Evolutionary conservation across 35 echinoderm and acorn worm species (phyloP), one percentile per base, ranked within the genome.

Genomic region (Ophioderma brevispina): DNA sequence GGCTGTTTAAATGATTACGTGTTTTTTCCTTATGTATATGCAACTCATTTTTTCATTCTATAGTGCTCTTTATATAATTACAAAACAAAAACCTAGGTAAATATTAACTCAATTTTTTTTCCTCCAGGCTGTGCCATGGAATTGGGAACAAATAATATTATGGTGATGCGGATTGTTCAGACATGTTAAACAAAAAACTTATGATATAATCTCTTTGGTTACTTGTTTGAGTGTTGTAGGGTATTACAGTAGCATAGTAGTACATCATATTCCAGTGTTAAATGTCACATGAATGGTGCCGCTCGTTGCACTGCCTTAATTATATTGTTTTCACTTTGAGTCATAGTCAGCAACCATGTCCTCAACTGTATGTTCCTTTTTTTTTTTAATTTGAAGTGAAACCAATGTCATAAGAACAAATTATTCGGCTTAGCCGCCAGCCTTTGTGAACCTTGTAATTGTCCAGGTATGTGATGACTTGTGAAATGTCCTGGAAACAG

Each of bases 81-180:
- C 17, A 70, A 52, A 21, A 70, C 15, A 70, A 70, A 70, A 52
- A 52, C 21, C 8, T 11, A 21, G 21, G 8, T 11, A 52, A 52
- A 52, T 11, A 52, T 52, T 52, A 21, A 52, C 21, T 52, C 21
- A 21, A 52, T 21, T 52, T 52, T 52, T 70, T 70, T 13, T 70
- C 59, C 59, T 70, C 59, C 59, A 70, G 59, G 59, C 59, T 70
- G 59, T 70, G 59, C 59, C 59, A 70, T 70, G 59, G 59, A 70
- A 70, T 4, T 4, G 59, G 59, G 59, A 70, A 70, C 59, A 70
- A 70, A 25, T 70, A 70, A 70, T 30, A 70, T 70, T 70, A 70
- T 30, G 28, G 5, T 70, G 59, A 70, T 25, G n/a, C 59, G 59
- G 59, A 70, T 70, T 70, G 59, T 70, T 70, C 59, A 70, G 28